These are phyloP conservation scores for Bubo blakistoni DNA, from an alignment of 2,113 vertebrate genomes.

Conservation along the genomic window DNA sequence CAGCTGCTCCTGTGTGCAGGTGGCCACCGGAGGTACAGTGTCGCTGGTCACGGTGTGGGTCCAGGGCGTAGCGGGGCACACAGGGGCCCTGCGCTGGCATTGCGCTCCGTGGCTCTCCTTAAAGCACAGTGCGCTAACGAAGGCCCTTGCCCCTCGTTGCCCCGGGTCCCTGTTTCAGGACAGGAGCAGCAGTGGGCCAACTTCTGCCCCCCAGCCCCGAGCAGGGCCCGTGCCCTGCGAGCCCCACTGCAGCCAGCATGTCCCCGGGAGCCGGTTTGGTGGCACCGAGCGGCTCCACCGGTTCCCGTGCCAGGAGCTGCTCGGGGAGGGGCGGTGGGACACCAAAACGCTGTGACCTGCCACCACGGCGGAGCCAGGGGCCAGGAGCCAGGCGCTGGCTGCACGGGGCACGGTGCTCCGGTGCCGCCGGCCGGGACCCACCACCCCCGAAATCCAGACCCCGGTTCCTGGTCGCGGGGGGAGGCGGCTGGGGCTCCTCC, in stretches of 20 bases:
- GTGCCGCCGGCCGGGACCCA: neutral
- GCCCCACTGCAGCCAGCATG: neutral
- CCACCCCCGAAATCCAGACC: neutral
- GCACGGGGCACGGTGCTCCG: neutral
- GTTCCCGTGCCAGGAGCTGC: conserved; percentile 66
- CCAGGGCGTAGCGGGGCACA: too few species aligned
- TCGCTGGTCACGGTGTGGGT: rapidly evolving
- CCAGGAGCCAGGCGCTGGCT: neutral
- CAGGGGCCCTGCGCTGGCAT: neutral
- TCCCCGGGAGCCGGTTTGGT: neutral
- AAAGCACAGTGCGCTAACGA: neutral
- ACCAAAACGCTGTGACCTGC: neutral
- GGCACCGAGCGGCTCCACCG: neutral
- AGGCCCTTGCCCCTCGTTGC: neutral
- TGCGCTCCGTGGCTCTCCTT: neutral
- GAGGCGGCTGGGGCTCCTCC: neutral
- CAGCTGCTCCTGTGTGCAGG: conserved; percentile 76
- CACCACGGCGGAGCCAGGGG: neutral
- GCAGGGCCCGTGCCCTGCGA: neutral
- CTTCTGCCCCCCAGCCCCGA: neutral
- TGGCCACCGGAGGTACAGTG: conserved; percentile 74
- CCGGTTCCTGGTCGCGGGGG: rapidly evolving
- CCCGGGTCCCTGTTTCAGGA: neutral
- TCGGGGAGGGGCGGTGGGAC: neutral
- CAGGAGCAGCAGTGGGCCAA: neutral